A percentile compares a stretch with the other conserved stretches of the same genome.
phyloP scores from a whole-genome alignment of 1,140 invertebrate species.

The Coenobita brevimanus region DNA sequence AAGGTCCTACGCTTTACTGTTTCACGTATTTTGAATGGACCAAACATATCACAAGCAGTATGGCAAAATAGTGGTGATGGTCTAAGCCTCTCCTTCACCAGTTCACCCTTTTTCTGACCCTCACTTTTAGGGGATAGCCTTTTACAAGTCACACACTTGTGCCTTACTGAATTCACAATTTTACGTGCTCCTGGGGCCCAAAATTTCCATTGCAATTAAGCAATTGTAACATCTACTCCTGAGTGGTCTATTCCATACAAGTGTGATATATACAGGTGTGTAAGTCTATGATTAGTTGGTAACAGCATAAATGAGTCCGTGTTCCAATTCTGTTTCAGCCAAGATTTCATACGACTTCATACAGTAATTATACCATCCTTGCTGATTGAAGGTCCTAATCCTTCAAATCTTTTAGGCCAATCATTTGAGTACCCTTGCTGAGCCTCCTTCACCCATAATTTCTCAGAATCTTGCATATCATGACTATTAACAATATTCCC shows the following conservation, averaged over 20 bases:
- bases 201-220: slow-evolving; percentile 8
- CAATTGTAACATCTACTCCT: background rate
- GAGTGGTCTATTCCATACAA: background rate
- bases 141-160: background rate
- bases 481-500: background rate
- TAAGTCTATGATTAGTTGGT: background rate
- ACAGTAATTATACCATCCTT: background rate
- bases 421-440: slow-evolving; percentile 2
- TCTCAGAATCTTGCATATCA: background rate
- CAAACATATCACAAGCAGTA: slow-evolving; percentile 28
- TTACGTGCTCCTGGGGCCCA: slow-evolving; percentile 8
- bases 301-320: background rate
- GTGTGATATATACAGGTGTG: background rate
- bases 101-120: background rate
- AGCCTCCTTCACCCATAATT: background rate
- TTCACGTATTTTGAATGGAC: slow-evolving; percentile 24
- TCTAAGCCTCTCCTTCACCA: background rate
- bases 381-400: background rate
- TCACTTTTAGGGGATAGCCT: background rate
- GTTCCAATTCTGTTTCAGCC: slow-evolving; percentile 18
- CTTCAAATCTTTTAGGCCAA: background rate
- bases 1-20: slow-evolving; percentile 21
- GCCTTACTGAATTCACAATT: background rate
- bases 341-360: background rate
- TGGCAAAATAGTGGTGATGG: slow-evolving; percentile 30